Evolutionary conservation across 2,113 vertebrate species (phyloP).

Genomic region (Thalassarche chlororhynchos): DNA sequence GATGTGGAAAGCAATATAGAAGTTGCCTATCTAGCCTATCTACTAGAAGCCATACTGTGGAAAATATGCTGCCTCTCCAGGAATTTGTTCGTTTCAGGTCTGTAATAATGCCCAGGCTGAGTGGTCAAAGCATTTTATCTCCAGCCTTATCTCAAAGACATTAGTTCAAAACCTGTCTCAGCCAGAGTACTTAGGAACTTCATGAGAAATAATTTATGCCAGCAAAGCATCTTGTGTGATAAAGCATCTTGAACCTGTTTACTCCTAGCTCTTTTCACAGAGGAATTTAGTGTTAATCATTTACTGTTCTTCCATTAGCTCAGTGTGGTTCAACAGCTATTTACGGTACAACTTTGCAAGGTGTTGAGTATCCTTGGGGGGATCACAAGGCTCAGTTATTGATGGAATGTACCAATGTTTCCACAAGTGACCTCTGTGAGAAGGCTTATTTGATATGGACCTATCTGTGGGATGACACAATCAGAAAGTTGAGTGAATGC

Average conservation of each 20-base stretch:
- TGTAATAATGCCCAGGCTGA: not conserved
- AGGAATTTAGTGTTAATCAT: conserved; percentile 24
- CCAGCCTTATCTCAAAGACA: not conserved
- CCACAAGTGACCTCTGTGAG: not conserved
- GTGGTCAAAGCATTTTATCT: conserved; percentile 31
- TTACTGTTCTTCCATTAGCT: conserved; percentile 15
- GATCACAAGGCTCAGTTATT: not conserved
- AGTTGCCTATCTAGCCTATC: not conserved
- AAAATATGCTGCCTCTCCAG: not conserved
- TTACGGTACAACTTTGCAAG: not conserved
- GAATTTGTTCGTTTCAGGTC: not conserved
- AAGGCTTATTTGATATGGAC: conserved; percentile 1
- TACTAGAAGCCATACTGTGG: not conserved
- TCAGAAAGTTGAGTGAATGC: not conserved
- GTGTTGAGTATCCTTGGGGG: not conserved
- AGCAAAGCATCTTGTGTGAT: conserved; percentile 40
- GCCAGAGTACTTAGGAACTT: not conserved
- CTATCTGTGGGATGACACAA: not conserved
- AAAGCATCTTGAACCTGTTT: conserved; percentile 11
- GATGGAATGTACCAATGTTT: not conserved
- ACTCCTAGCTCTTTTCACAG: conserved; percentile 19
- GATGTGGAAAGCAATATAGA: not conserved
- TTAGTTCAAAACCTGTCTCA: conserved; percentile 17
- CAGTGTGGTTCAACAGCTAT: conserved; percentile 32
- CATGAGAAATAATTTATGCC: conserved; percentile 19